These are phyloP conservation scores for Chouioia cunea DNA, from an alignment of 2,888 invertebrate species.

Conservation along the genomic window DNA sequence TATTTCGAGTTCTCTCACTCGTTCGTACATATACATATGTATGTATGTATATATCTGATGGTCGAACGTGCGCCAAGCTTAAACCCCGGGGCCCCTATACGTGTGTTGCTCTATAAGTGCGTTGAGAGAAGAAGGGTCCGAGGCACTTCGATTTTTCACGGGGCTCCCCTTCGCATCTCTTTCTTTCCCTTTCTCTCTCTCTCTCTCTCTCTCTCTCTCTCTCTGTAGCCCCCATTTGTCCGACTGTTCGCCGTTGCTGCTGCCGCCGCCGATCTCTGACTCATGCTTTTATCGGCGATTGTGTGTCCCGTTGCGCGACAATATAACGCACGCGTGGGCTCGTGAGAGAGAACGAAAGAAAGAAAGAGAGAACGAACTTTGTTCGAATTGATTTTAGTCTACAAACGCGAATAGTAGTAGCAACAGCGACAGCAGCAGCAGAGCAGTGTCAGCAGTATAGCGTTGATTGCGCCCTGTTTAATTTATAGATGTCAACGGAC, in stretches of 20 bases:
- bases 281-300: constrained; percentile 36
- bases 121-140: background rate
- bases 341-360: constrained; percentile 8
- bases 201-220: background rate
- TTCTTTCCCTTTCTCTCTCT: background rate
- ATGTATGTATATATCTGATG: background rate
- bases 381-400: background rate
- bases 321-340: constrained; percentile 17
- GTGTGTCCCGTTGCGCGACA: background rate
- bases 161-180: constrained; percentile 4
- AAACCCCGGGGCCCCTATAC: too few relatives aligned
- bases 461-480: too few relatives aligned
- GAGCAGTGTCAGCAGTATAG: too few relatives aligned
- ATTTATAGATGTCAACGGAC: background rate
- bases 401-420: too few relatives aligned
- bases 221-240: constrained; percentile 34
- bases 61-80: background rate
- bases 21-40: too few relatives aligned
- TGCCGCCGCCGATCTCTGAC: constrained; percentile 25
- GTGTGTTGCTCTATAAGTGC: too few relatives aligned
- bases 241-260: constrained; percentile 16
- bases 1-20: background rate
- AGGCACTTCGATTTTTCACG: constrained; percentile 34
- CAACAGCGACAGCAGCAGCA: too few relatives aligned
- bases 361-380: constrained; percentile 14